phyloP scores from a whole-genome alignment of 2,888 invertebrate genomes.

The Mesoligia furuncula region DNA sequence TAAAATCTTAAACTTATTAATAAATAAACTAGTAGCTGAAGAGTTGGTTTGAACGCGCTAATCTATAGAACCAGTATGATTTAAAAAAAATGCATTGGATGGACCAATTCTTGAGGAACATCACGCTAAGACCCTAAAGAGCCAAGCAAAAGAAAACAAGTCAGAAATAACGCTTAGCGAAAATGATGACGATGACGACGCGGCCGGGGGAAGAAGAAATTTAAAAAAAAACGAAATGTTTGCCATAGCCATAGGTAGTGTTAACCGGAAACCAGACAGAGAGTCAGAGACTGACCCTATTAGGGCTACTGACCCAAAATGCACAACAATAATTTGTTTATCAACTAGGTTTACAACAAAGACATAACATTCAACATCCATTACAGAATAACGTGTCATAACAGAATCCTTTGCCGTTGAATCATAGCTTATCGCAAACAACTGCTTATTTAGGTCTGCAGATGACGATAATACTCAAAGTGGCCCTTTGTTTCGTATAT shows the following conservation, averaged over 20 bases:
- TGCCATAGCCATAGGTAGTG: neutral
- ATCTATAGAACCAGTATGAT: no score
- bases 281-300: neutral
- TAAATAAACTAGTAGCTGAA: no score
- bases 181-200: no score
- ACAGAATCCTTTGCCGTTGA: slow-evolving; percentile 53
- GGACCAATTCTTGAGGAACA: no score
- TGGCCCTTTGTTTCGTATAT: slow-evolving; percentile 57
- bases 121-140: no score
- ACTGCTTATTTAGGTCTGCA: slow-evolving; percentile 67
- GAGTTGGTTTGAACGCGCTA: no score
- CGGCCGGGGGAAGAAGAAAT: no score
- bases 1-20: no score
- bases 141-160: no score
- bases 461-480: slow-evolving; percentile 56
- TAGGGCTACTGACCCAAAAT: slow-evolving; percentile 18
- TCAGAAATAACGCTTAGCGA: no score
- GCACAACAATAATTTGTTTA: slow-evolving; percentile 13
- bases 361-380: slow-evolving; percentile 32
- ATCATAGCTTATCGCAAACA: slow-evolving; percentile 62
- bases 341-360: slow-evolving; percentile 54
- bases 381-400: slow-evolving; percentile 52
- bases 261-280: neutral
- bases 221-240: no score
- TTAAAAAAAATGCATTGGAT: no score